Conservation (phyloP, 2,888 invertebrate genomes). For the Coenonympha glycerion region DNA sequence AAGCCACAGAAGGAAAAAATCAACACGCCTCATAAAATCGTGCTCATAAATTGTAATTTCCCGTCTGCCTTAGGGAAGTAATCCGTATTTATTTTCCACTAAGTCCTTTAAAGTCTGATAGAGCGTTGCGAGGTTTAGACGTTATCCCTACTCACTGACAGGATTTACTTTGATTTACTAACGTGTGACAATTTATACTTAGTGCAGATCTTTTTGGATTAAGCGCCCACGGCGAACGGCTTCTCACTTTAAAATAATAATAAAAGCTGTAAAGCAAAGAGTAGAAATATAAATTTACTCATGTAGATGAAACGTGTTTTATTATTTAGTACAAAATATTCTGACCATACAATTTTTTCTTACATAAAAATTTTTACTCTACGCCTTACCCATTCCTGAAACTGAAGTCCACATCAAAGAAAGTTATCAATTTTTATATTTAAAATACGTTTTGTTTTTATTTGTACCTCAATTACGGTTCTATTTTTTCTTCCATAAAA, state of each 20-base stretch:
- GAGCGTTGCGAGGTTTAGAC: slow-evolving; percentile 32
- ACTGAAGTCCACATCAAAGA: too few species aligned
- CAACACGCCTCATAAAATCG: slow-evolving; percentile 6
- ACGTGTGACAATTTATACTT: slow-evolving; percentile 25
- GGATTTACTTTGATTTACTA: slow-evolving; percentile 31
- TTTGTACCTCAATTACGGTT: too few species aligned
- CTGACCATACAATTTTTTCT: too few species aligned
- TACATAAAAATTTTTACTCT: too few species aligned
- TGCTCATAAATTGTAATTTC: slow-evolving; percentile 18
- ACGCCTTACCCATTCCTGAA: too few species aligned
- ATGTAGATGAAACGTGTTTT: too few species aligned
- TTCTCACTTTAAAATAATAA: slow-evolving; percentile 1
- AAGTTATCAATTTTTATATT: too few species aligned
- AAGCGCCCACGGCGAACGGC: neutral
- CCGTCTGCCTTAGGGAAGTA: slow-evolving; percentile 20
- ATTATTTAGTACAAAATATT: too few species aligned
- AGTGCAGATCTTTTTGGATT: slow-evolving; percentile 19
- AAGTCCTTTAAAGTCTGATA: slow-evolving; percentile 45
- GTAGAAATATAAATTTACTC: neutral
- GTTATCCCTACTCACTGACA: slow-evolving; percentile 29
- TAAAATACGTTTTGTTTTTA: too few species aligned
- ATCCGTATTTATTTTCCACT: slow-evolving; percentile 29
- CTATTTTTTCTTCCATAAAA: too few species aligned
- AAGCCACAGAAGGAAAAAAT: neutral
- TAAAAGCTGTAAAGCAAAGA: neutral